Evolutionary conservation across 2,797 vertebrate genomes (phyloP), one percentile per base, ranked within the genome.

Genomic region (Peromyscus attwateri): DNA sequence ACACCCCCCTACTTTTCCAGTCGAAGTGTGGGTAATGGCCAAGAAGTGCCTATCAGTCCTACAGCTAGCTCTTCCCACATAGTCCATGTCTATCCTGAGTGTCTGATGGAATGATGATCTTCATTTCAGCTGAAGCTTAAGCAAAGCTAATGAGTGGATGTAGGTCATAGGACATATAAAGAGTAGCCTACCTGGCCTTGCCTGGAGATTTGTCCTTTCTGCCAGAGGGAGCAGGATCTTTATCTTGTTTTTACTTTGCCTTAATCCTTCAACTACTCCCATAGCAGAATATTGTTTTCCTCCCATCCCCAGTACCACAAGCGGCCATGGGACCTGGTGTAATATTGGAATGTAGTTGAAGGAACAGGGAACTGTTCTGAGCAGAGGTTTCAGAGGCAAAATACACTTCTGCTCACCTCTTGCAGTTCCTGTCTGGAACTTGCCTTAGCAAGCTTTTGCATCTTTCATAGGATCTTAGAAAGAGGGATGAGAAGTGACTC

Each of bases 311-410:
- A 0, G 37, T 4, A 10, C 60, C 37, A 6, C 0, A 55, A 81
- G 3, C 31, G 75, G 55, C n/a, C 25, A 0, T 0, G 0, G 6
- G 46, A 31, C 64, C 29, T 34, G 75, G 55, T 52, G 1, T 23
- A 52, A 14, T 10, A 34, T 10, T 37, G 57, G 88, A 23, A 21
- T 17, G 25, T 37, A 46, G 70, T 25, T 52, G 9, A 60, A 37
- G 49, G 57, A 29, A 37, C 2, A 57, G 19, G 4, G 73, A 37
- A 40, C 25, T 9, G 25, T 31, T 75, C 29, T 25, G 57, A 75
- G 27, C 40, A 79, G 19, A 49, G 11, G 40, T 60, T 27, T n/a
- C 71, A 68, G 81, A 83, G 3, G 31, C 9, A 40, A 1, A 14
- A 55, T 64, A 27, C 27, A 27, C 37, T 52, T 68, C 68, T 43